Base-by-base conservation (phyloP, 2,888 invertebrate species). In the Xestoiulus laeticollis region DNA sequence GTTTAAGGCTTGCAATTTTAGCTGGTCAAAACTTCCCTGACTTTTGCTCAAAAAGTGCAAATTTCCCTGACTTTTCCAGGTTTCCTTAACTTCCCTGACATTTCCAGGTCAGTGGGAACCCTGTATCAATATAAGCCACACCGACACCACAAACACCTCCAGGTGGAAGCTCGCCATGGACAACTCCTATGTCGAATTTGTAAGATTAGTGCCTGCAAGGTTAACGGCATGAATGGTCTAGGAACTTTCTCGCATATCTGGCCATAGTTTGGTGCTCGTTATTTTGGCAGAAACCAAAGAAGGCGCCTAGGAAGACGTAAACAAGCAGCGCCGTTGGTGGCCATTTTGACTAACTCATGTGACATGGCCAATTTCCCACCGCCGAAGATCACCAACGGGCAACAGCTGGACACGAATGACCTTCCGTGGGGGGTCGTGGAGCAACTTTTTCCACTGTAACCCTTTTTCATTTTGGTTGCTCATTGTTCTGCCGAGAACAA, bases 261-360 rank as follows among this genome's bases (percentile, higher is more conserved):
- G 59, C 33, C 33, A 38, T 38, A 2, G 33, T 38, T 38, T 38
- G 4, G 33, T 38, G 33, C 59, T 59, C 16, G 53, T 59, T 59
- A 59, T 59, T 59, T 59, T 59, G 53, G 53, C 1, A 22, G 59
- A 68, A 68, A 22, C 59, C 22, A 22, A 68, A n/a, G 8, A 22
- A 3, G 59, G 59, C 59, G 22, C 59, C 59, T 8, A n/a, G 59
- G 59, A 68, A 68, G 59, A 68, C 59, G 59, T 68, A 68, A 68
- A 68, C 59, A 68, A 68, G 59, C 59, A 68, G 59, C 59, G 59
- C 59, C 59, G 59, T 68, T 68, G 59, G 59, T 68, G 59, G 59
- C 59, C 59, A 68, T 68, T 22, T 68, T 22, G 59, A n/a, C 59
- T 68, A n/a, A 22, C 22, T 5, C 59, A 68, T 68, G 59, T 68